Base-by-base conservation (phyloP, 2,888 invertebrate species). In the Crepidodera aurea region DNA sequence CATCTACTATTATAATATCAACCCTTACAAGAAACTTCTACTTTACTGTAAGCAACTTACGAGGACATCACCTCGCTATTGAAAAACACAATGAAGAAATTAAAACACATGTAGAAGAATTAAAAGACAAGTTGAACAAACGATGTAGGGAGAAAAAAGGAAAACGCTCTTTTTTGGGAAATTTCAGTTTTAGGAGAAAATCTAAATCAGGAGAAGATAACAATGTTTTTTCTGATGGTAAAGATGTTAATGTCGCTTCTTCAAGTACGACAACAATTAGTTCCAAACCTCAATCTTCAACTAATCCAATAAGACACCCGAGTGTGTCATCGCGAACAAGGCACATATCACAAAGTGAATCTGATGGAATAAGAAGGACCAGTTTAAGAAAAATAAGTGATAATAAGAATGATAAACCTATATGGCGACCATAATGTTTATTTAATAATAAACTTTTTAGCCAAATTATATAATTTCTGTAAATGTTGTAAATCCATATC, bases 11-110 rank as follows among this genome's bases (percentile, higher is more conserved):
- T 22, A 63, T 75, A 10, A 72, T 79, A 39, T 78, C 78, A 6
- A 78, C 79, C 3, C 62, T 79, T 42, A 79, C 78, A 5, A 72
- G 74, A 62, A 77, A 77, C 65, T 78, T 79, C 60, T 79, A 74
- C 60, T 58, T 78, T 15, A 66, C 68, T 3, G 51, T 70, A 7
- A 74, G 71, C 39, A 57, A 65, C 3, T 53, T 71, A 16, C 62
- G 77, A 51, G 76, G 75, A 6, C 71, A 75, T 54, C 69, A 74
- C 54, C 67, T 66, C 8, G 22, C 60, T 7, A 65, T 73, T 8
- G 54, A 62, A 27, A 62, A 71, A 37, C 65, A 56, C 29, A 62
- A 64, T 1, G 19, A 53, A 12, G 48, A 65, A 32, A 37, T 69
- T 1, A 44, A 34, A 2, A 29, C 50, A 0, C 15, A 53, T 12